phyloP scores from a whole-genome alignment of 1,140 invertebrate genomes.

The Euborellia annulipes region DNA sequence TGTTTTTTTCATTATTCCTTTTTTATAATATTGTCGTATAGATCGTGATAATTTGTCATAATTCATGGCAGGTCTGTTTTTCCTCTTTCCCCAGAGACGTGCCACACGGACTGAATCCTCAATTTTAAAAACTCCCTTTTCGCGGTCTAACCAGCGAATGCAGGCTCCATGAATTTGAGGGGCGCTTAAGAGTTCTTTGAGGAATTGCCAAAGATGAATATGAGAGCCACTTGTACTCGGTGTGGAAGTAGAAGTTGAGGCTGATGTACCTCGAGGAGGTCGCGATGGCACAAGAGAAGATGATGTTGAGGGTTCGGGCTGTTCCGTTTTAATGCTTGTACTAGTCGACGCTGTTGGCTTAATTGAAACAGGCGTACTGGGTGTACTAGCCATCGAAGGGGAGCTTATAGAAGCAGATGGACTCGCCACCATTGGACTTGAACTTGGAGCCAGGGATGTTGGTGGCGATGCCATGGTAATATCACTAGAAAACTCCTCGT shows the following conservation, averaged over 20 bases:
- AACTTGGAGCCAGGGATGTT: no score
- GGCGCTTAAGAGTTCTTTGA: slow-evolving; percentile 84
- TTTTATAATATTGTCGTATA: slow-evolving; percentile 98
- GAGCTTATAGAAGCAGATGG: no score
- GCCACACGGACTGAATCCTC: slow-evolving; percentile 95
- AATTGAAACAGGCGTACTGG: no score
- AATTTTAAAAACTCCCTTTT: slow-evolving; percentile 95
- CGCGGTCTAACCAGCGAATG: slow-evolving; percentile 91
- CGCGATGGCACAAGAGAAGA: no score
- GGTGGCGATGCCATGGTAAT: no score
- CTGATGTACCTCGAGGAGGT: no score
- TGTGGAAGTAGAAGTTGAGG: slow-evolving; percentile 9
- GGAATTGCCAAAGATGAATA: slow-evolving; percentile 98
- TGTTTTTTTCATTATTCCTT: slow-evolving; percentile 99
- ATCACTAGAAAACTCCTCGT: slow-evolving; percentile 23
- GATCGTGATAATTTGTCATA: slow-evolving; percentile 97
- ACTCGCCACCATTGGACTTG: no score
- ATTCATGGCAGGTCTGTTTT: slow-evolving; percentile 98
- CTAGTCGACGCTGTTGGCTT: no score
- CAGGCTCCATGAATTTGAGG: slow-evolving; percentile 76
- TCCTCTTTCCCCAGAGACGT: slow-evolving; percentile 87
- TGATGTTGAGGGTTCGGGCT: no score
- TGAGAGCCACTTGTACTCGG: slow-evolving; percentile 52
- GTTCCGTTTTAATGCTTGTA: no score
- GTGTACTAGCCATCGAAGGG: no score